Evolutionary conservation across 2,888 invertebrate genomes (phyloP), one percentile per base, ranked within the genome.

Genomic region (Eulithis prunata): DNA sequence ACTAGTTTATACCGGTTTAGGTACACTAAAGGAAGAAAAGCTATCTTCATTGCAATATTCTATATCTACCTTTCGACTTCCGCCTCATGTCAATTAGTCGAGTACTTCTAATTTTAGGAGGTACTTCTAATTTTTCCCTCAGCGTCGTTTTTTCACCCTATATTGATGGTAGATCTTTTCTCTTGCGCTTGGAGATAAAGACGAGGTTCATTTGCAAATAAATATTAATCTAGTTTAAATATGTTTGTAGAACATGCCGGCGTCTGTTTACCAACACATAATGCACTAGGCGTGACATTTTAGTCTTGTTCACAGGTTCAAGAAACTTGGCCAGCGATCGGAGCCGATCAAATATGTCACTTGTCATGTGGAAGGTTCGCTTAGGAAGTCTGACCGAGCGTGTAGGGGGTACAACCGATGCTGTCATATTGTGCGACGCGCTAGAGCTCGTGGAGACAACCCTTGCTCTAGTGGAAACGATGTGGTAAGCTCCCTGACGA

Each of bases 311-410:
- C 41, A 89, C 53, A 91, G 91, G 72, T 83, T 91, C 53, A 89
- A 84, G 74, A 90, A 83, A 71, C 72, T 95, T 4, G 94, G 95
- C 51, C 95, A 95, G 14, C 94, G 96, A 7, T 95, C 95, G 11
- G 96, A 96, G 77, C 94, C 95, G 12, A 88, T 92, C 4, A 93
- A 95, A 69, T 96, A 96, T 83, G 94, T 96, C 75, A 91, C 94
- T n/a, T 95, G 96, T 53, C 94, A 94, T 77, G 89, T 96, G 59
- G 95, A 96, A 83, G 96, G 96, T 0, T 92, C 94, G 8, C 88
- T 95, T 70, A 85, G 94, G 52, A 94, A 94, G 71, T 91, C 95
- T 3, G 95, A 95, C 79, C 85, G 85, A 51, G 94, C 94, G 0
- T 90, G 93, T 53, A 81, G 85, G 0, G 83, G 86, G 0, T 71